These are phyloP conservation scores for Ptilorrhoa leucosticta DNA, from an alignment of 2,113 vertebrate genomes.

Conservation along the genomic window DNA sequence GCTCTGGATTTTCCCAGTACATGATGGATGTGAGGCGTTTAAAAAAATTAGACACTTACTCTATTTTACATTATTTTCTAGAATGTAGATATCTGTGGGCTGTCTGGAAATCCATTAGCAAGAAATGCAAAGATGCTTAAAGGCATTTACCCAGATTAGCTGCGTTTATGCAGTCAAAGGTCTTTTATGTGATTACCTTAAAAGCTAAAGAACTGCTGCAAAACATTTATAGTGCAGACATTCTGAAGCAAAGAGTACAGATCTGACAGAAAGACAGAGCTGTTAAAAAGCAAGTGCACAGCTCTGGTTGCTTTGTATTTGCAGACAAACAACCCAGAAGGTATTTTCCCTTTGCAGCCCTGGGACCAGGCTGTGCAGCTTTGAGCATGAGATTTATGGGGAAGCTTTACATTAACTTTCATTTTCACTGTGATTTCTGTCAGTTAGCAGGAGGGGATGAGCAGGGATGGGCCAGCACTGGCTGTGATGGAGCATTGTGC, in stretches of 20 bases:
- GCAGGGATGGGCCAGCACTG: neutral
- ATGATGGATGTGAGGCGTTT: constrained; percentile 3
- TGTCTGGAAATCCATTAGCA: constrained; percentile 52
- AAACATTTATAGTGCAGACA: neutral
- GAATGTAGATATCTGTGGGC: neutral
- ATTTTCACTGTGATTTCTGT: neutral
- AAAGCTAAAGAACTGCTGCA: constrained; percentile 53
- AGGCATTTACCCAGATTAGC: constrained; percentile 48
- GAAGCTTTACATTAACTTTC: neutral
- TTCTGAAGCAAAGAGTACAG: neutral
- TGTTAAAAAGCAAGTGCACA: neutral
- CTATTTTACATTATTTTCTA: constrained; percentile 40
- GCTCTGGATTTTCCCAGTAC: constrained; percentile 6
- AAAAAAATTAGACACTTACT: neutral
- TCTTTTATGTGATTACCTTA: constrained; percentile 55
- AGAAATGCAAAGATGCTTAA: constrained; percentile 38
- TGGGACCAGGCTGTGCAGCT: neutral
- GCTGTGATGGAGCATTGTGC: rapidly evolving
- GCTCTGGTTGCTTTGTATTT: neutral
- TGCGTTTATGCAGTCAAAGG: constrained; percentile 30
- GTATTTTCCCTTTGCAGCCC: neutral
- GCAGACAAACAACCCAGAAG: neutral
- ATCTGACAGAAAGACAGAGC: constrained; percentile 15
- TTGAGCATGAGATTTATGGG: neutral
- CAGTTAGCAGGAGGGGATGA: neutral